Evolutionary conservation across 2,888 invertebrate genomes (phyloP).

Genomic region (Clunio marinus): DNA sequence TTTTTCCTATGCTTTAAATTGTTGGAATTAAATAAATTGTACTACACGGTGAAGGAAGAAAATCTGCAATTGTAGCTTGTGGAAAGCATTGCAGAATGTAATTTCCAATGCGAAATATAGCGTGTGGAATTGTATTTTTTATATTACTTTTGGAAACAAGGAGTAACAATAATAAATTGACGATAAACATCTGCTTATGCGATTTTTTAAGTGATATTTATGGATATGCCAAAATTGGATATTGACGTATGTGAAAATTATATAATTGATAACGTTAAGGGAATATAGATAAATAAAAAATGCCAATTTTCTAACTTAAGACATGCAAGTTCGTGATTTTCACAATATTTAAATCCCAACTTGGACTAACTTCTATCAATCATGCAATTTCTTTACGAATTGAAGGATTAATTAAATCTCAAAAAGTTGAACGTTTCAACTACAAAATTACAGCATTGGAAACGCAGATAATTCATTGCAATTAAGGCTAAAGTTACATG

Average conservation of each 20-base stretch:
- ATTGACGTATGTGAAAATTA: conserved; percentile 10
- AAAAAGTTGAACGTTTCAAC: too few species aligned
- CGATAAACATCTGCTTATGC: conserved; percentile 34
- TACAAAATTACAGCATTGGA: too few species aligned
- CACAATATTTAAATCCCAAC: too few species aligned
- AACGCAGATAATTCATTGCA: conserved; percentile 6
- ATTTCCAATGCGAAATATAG: conserved; percentile 9
- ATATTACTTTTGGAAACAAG: too few species aligned
- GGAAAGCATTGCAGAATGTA: conserved; percentile 12
- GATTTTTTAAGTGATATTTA: background rate
- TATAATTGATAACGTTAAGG: too few species aligned
- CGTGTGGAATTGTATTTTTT: too few species aligned
- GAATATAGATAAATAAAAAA: too few species aligned
- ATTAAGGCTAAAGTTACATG: background rate
- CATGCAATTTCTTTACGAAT: too few species aligned
- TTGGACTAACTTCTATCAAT: too few species aligned
- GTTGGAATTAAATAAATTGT: conserved; percentile 36
- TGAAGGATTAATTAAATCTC: too few species aligned
- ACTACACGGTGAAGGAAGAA: background rate
- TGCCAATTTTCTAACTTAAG: too few species aligned
- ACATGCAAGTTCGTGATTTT: too few species aligned
- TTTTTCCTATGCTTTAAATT: conserved; percentile 26
- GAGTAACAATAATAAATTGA: conserved; percentile 34
- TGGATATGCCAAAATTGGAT: conserved; percentile 2
- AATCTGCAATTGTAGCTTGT: conserved; percentile 6